Base-by-base conservation (phyloP, 1,140 invertebrate species). In the Euwallacea similis region DNA sequence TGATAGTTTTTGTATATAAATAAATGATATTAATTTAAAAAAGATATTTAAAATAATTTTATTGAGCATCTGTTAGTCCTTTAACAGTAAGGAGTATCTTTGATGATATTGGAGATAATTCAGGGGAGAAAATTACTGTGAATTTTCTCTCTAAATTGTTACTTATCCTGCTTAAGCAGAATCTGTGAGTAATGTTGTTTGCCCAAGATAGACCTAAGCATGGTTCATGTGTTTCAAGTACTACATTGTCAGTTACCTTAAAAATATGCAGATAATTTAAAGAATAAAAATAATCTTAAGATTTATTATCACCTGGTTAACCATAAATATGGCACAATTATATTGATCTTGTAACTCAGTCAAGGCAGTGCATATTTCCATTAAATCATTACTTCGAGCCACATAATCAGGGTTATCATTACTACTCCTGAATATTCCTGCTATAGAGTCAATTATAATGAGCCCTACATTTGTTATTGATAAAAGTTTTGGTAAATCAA, bases 371-470 rank as follows among this genome's bases (percentile, higher is more conserved):
- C 85, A 87, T 74, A 93, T 78, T 46, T 81, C 81, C 68, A 86
- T 82, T 66, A 92, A 76, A n/a, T 76, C 65, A 41, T 72, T 64
- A 16, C 75, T 82, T 72, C 88, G 85, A 65, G 84, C 85, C 0
- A 87, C 85, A 74, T 90, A 82, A 58, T 84, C 75, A 2, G 78
- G 74, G 7, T 77, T 78, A 62, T 86, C 84, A 70, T 88, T 88
- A 71, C 90, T 88, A 42, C 83, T 83, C 42, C 91, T 84, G 78
- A 90, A 92, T 42, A 90, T 80, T 4, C 88, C 90, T 15, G 91
- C 90, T 69, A 94, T 88, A 3, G 91, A 93, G 79, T 94, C 91
- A 15, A 94, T 84, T 3, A 94, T 79, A 63, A 93, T 81, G 13
- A 93, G 77, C 6, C 88, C 88, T 59, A 93, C 86, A 71, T 83